phyloP scores from a whole-genome alignment of 2,797 vertebrate genomes.

The Nyctalus aviator region DNA sequence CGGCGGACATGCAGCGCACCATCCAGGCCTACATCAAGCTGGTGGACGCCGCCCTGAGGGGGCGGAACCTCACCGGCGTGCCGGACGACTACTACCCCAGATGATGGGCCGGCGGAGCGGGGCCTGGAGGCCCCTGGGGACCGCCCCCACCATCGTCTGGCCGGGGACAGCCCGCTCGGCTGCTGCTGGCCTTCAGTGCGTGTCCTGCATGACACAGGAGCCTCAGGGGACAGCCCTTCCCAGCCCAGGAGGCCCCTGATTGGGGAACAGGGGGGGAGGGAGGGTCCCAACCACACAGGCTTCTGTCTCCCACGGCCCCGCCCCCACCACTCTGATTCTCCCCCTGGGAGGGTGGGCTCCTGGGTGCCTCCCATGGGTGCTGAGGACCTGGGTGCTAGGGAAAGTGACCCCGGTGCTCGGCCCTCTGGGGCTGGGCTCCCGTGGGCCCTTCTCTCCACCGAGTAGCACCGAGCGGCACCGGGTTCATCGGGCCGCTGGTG shows the following conservation, averaged over 20 bases:
- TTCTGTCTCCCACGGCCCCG: background rate
- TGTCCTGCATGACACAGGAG: constrained; percentile 83
- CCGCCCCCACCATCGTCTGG: background rate
- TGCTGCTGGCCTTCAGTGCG: constrained; percentile 72
- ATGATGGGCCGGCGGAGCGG: constrained; percentile 86
- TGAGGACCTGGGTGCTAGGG: background rate
- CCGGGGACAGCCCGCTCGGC: constrained; percentile 65
- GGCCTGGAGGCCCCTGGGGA: background rate
- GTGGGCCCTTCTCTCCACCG: background rate
- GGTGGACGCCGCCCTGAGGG: constrained; percentile 92
- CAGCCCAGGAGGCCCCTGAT: background rate
- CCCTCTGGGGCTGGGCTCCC: background rate
- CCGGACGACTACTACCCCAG: constrained; percentile 96
- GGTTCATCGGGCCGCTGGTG: background rate
- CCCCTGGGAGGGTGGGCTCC: background rate
- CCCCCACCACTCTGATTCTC: background rate
- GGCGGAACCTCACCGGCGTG: constrained; percentile 93
- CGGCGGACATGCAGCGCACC: constrained; percentile 91
- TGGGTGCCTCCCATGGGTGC: background rate
- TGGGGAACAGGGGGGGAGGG: background rate
- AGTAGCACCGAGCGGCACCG: background rate
- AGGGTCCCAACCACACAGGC: background rate
- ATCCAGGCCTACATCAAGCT: constrained; percentile 94
- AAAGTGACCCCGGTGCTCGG: background rate
- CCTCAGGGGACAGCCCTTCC: background rate